Evolutionary conservation across 2,113 vertebrate genomes (phyloP).

Genomic region (Engraulis encrasicolus): DNA sequence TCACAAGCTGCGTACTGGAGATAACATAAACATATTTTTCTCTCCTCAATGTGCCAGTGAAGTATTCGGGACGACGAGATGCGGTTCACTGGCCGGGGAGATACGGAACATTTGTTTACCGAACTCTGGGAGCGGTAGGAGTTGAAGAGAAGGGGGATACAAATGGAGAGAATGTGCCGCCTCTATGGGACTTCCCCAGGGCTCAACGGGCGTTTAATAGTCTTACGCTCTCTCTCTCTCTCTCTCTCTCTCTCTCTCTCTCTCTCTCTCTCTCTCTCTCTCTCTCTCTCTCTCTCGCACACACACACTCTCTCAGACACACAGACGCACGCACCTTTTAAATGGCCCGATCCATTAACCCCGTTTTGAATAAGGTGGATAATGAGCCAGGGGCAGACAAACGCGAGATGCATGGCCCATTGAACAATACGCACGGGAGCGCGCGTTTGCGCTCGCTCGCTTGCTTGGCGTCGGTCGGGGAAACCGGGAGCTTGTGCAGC

Average conservation of each 20-base stretch:
- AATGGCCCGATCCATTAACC: slow-evolving; percentile 85
- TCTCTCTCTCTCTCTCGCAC: slow-evolving; percentile 65
- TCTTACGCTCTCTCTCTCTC: slow-evolving; percentile 49
- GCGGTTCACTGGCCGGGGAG: slow-evolving; percentile 46
- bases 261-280: slow-evolving; percentile 53
- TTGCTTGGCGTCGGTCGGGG: slow-evolving; percentile 33
- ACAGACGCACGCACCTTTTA: too few relatives aligned
- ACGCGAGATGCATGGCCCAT: slow-evolving; percentile 71
- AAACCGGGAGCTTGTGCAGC: slow-evolving; percentile 71
- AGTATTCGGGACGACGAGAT: slow-evolving; percentile 48
- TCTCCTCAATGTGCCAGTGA: background rate
- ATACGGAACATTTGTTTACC: slow-evolving; percentile 53
- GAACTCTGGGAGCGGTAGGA: slow-evolving; percentile 54
- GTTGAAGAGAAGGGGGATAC: slow-evolving; percentile 16
- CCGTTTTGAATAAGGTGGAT: slow-evolving; percentile 72
- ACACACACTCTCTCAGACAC: too few relatives aligned
- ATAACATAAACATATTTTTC: slow-evolving; percentile 30
- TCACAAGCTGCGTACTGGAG: slow-evolving; percentile 16
- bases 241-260: slow-evolving; percentile 67
- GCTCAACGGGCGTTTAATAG: slow-evolving; percentile 71
- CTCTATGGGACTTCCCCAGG: slow-evolving; percentile 56
- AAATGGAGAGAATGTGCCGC: slow-evolving; percentile 45
- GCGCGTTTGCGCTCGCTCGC: too few relatives aligned
- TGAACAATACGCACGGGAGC: slow-evolving; percentile 69
- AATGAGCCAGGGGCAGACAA: slow-evolving; percentile 74